Percentiles rank a stretch among this genome's conserved stretches.
phyloP scores from a whole-genome alignment of 1,140 invertebrate species.

The Aleiodes sp. region DNA sequence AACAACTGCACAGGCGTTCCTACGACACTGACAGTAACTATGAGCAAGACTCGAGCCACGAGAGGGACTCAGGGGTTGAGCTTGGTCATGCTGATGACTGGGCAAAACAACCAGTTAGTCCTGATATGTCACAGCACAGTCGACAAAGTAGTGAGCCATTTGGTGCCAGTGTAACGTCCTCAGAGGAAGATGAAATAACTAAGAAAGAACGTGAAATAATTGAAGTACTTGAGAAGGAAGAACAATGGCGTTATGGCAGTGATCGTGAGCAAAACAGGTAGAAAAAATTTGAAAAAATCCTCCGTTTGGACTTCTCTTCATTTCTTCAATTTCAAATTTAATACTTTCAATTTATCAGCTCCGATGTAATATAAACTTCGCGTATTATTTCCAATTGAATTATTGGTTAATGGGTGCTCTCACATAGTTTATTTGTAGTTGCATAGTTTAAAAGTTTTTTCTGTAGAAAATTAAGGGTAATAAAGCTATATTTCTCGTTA shows the following conservation, averaged over 20 bases:
- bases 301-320: not conserved
- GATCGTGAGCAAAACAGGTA: conserved; percentile 58
- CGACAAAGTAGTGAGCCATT: conserved; percentile 80
- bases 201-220: conserved; percentile 79
- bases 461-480: conserved; percentile 24
- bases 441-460: conserved; percentile 22
- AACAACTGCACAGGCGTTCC: conserved; percentile 73
- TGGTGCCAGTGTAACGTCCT: conserved; percentile 72
- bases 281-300: conserved; percentile 13
- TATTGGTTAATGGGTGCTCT: conserved; percentile 29
- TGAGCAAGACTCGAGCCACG: conserved; percentile 63
- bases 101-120: conserved; percentile 70
- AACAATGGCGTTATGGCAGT: conserved; percentile 68
- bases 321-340: not conserved
- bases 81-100: conserved; percentile 69
- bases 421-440: conserved; percentile 17
- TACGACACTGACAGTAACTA: conserved; percentile 67
- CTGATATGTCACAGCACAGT: conserved; percentile 76
- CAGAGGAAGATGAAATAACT: conserved; percentile 77
- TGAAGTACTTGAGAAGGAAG: conserved; percentile 74
- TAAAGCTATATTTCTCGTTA: conserved; percentile 1
- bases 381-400: conserved; percentile 17
- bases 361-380: not conserved
- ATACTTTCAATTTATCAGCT: not conserved
- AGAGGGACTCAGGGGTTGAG: conserved; percentile 79